Base-by-base conservation (phyloP, 2,113 vertebrate genomes). In the Meleagris gallopavo region DNA sequence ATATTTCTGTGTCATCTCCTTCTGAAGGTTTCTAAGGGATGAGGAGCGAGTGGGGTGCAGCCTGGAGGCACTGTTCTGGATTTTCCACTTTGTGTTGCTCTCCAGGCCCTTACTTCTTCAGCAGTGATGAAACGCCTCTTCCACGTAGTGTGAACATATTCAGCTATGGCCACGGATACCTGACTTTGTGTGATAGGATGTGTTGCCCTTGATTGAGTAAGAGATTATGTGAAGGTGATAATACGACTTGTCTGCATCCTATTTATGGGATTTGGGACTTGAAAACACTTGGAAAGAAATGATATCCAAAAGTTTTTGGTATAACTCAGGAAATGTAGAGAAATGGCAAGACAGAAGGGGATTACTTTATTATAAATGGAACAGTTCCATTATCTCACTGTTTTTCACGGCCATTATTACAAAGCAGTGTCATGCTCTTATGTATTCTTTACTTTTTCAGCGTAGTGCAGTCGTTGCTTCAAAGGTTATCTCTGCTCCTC, bases 401-500 rank as follows among this genome's bases (percentile, higher is more conserved):
- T 66, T 89, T 87, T 55, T 61, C 40, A 14, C 19, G 50, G 45
- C 36, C 21, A 19, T 87, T 83, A 60, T 77, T 91, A 60, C 20
- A 88, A 83, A 83, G 27, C 64, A 48, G 8, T 50, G 34, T 66
- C 1, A 3, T 45, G 40, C 29, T 82, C 24, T 65, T 75, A 88
- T 34, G 91, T 94, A 90, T 66, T 62, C 30, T 69, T 88, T 55
- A 19, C 36, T 58, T 87, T 73, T 27, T 13, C 30, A 73, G 17
- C 16, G 20, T 72, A 85, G 34, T 74, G 64, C 40, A 84, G 24
- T 54, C 38, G 25, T 38, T 92, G 43, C 41, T 79, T 90, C 66
- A 89, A 73, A 92, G 76, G 73, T 79, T 85, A 80, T 93, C 86
- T 93, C 83, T 82, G 2, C 48, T 76, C 45, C 84, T 87, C 64